These are phyloP conservation scores for Maniola jurtina DNA, from an alignment of 1,140 invertebrate genomes.

Conservation along the genomic window DNA sequence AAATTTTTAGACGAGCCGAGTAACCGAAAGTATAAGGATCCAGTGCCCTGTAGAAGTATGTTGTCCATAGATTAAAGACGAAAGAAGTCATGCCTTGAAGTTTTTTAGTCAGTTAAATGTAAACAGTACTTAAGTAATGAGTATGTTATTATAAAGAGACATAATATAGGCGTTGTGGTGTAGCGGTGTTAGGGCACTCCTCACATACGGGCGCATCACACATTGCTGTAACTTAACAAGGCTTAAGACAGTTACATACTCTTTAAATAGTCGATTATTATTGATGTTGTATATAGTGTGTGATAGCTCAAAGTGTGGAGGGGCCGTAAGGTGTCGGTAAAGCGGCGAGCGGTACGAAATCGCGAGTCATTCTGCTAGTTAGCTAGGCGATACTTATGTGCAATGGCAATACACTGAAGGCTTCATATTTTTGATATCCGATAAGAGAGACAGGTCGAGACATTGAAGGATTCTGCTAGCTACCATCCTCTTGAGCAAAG, in stretches of 20 bases:
- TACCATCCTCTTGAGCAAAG: too few relatives aligned
- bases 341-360: neutral
- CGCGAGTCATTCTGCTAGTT: neutral
- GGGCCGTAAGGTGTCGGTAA: conserved; percentile 7
- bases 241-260: neutral
- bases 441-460: too few relatives aligned
- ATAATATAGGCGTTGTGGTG: conserved; percentile 66
- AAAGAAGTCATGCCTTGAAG: conserved; percentile 74
- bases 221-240: neutral
- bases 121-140: conserved; percentile 74
- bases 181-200: conserved; percentile 46
- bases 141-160: conserved; percentile 57
- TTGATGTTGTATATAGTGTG: conserved; percentile 1
- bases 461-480: too few relatives aligned
- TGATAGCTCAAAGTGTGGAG: conserved; percentile 6
- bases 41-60: conserved; percentile 73
- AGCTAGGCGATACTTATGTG: neutral
- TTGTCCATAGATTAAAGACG: conserved; percentile 73
- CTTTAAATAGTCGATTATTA: too few relatives aligned
- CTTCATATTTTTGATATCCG: neutral
- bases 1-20: conserved; percentile 55
- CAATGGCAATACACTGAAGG: conserved; percentile 6
- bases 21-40: conserved; percentile 70
- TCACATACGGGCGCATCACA: conserved; percentile 3
- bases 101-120: conserved; percentile 71